Percentiles rank a stretch among this genome's conserved stretches.
Evolutionary conservation across 37 sponge, comb jelly and placozoan genomes (phyloP).

Genomic region (Lycopodina hypogea): DNA sequence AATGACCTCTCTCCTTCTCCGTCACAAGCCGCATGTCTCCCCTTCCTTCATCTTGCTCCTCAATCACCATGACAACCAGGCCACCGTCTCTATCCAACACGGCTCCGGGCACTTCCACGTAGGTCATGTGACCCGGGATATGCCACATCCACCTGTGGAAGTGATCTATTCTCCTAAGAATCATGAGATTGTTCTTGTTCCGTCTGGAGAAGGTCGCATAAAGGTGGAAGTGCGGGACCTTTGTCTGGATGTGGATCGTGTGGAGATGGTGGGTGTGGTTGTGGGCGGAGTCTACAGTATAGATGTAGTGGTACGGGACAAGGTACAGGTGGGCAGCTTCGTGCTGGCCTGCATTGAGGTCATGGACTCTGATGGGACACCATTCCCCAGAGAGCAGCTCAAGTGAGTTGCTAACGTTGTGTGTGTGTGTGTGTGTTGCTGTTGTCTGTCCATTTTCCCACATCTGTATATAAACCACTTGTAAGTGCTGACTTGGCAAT

Average conservation of each 20-base stretch:
- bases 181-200: slow-evolving; percentile 32
- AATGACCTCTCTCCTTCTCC: slow-evolving; percentile 53
- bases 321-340: slow-evolving; percentile 65
- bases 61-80: slow-evolving; percentile 59
- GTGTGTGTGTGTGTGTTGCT: not conserved
- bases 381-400: slow-evolving; percentile 68
- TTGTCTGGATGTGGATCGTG: slow-evolving; percentile 50
- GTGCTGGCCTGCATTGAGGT: slow-evolving; percentile 68
- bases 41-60: slow-evolving; percentile 42
- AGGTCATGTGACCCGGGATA: slow-evolving; percentile 29
- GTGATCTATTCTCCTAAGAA: slow-evolving; percentile 16
- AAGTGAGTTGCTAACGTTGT: not conserved
- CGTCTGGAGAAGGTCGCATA: slow-evolving; percentile 58
- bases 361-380: slow-evolving; percentile 30
- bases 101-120: slow-evolving; percentile 71
- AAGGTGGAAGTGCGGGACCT: slow-evolving; percentile 44
- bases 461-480: no score
- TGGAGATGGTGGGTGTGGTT: slow-evolving; percentile 14
- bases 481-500: no score
- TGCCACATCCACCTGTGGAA: slow-evolving; percentile 22
- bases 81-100: slow-evolving; percentile 22
- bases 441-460: no score
- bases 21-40: slow-evolving; percentile 16
- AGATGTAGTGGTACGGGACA: slow-evolving; percentile 52
- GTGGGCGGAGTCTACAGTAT: slow-evolving; percentile 55